A percentile compares a stretch with the other conserved stretches of the same genome.
Evolutionary conservation across 2,888 invertebrate species (phyloP).

Genomic region (Nymphalis urticae): DNA sequence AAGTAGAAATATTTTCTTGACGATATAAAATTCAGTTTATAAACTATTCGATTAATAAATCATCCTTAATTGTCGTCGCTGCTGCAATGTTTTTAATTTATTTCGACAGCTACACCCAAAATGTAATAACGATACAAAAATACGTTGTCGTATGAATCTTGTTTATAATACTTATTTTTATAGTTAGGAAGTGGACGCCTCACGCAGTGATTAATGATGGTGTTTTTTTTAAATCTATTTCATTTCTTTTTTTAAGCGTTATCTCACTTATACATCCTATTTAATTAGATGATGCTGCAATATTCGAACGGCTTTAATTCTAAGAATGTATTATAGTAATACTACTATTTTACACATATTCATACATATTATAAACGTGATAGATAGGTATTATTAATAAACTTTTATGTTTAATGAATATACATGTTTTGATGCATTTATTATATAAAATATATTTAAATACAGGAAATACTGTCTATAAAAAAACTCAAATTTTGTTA

Average conservation of each 20-base stretch:
- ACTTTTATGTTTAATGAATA: too few species aligned
- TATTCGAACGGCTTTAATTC: slow-evolving; percentile 41
- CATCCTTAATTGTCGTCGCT: not conserved
- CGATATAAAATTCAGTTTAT: too few species aligned
- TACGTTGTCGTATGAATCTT: slow-evolving; percentile 46
- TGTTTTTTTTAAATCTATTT: slow-evolving; percentile 53
- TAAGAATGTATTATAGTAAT: not conserved
- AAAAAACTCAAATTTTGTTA: too few species aligned
- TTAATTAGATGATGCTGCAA: slow-evolving; percentile 64
- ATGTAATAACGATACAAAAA: slow-evolving; percentile 23
- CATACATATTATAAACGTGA: not conserved
- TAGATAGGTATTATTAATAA: too few species aligned
- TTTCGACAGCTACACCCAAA: not conserved
- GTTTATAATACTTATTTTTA: slow-evolving; percentile 61
- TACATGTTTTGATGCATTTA: too few species aligned
- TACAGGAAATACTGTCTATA: too few species aligned
- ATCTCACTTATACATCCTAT: slow-evolving; percentile 46
- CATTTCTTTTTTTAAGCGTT: slow-evolving; percentile 47
- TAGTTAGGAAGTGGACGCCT: slow-evolving; percentile 57
- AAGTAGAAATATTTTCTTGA: too few species aligned
- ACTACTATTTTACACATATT: too few species aligned
- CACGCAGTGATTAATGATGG: slow-evolving; percentile 64
- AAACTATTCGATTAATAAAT: not conserved
- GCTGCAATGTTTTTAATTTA: not conserved
- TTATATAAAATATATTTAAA: too few species aligned